Conservation (phyloP, 2,797 vertebrate species). For the Hemitrygon akajei region DNA sequence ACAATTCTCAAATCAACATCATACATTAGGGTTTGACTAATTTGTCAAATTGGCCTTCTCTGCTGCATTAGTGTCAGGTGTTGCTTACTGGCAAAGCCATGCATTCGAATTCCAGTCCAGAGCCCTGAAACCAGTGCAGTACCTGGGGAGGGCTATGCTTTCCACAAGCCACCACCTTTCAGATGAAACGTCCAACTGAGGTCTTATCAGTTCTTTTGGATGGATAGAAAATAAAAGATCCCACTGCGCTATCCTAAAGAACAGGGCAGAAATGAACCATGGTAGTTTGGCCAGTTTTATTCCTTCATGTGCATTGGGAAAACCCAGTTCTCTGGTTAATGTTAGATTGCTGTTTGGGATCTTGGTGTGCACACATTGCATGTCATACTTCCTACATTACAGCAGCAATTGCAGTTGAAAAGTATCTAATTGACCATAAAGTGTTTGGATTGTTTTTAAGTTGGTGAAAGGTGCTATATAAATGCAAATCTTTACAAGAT, state of each 20-base stretch:
- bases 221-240: background rate
- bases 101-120: background rate
- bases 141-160: background rate
- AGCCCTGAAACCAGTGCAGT: background rate
- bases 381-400: background rate
- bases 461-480: background rate
- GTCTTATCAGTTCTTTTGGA: background rate
- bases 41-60: background rate
- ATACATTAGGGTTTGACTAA: background rate
- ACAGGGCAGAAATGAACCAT: background rate
- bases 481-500: slow-evolving; percentile 1
- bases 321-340: background rate
- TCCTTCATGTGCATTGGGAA: background rate
- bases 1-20: background rate
- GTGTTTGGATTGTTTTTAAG: background rate
- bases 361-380: background rate
- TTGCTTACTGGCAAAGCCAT: background rate
- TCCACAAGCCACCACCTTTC: background rate
- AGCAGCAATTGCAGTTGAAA: background rate
- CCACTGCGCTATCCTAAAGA: background rate
- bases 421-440: slow-evolving; percentile 1
- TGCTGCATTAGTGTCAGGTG: background rate
- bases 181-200: background rate
- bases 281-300: background rate
- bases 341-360: background rate